Percentiles rank a stretch among this genome's conserved stretches.
Conservation (phyloP, 2,797 vertebrate species). For the Prionace glauca region DNA sequence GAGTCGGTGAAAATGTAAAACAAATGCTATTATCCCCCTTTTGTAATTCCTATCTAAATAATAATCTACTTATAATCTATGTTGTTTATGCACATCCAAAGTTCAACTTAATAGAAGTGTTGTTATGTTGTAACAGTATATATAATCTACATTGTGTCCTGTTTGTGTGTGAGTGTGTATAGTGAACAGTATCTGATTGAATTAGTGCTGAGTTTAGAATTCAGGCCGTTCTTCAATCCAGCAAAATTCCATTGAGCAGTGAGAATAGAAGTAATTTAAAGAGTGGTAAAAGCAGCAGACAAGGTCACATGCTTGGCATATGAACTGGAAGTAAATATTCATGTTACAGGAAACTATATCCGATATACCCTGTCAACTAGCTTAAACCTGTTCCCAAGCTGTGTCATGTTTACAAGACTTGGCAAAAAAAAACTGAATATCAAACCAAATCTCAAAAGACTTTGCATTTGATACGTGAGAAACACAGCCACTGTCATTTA, state of each 20-base stretch:
- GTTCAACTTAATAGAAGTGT: constrained; percentile 25
- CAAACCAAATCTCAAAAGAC: not conserved
- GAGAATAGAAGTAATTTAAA: not conserved
- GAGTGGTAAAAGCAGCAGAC: not conserved
- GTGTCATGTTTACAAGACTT: not conserved
- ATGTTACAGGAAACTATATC: not conserved
- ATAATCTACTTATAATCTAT: constrained; percentile 11
- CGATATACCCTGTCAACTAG: not conserved
- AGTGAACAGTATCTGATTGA: constrained; percentile 12
- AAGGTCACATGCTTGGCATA: not conserved
- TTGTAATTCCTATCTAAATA: constrained; percentile 18
- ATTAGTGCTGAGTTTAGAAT: constrained; percentile 22
- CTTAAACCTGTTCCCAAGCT: not conserved
- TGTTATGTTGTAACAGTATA: not conserved
- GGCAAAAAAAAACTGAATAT: not conserved
- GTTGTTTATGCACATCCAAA: constrained; percentile 26
- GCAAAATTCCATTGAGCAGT: not conserved
- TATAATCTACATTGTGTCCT: not conserved
- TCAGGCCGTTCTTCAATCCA: not conserved
- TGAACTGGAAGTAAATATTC: constrained; percentile 13
- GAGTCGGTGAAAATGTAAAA: not conserved
- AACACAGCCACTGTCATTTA: not conserved
- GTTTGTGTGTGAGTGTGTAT: not conserved
- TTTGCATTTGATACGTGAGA: not conserved
- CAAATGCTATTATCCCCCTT: constrained; percentile 10